Evolutionary conservation across 1,140 invertebrate species (phyloP), one percentile per base, ranked within the genome.

Genomic region (Drosophila cardini): DNA sequence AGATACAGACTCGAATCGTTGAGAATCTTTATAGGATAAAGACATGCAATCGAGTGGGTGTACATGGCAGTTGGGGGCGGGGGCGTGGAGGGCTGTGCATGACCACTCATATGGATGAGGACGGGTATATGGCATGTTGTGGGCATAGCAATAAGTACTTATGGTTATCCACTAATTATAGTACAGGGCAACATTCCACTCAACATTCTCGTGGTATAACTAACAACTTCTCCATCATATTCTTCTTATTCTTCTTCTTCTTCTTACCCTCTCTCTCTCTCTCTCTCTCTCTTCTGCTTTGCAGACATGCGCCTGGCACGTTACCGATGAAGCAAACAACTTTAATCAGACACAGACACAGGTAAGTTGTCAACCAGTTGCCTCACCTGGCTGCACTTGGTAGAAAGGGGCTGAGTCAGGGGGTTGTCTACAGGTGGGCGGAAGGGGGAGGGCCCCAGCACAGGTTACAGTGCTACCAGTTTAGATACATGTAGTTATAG

Each of bases 311-410:
- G 83, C 79, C 72, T 62, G 84, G 84, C 84, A 87, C 83, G 80
- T 89, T 84, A 80, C 84, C 84, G 80, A 87, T 87, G 83, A 87
- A 83, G 84, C 83, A 83, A 77, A 65, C 76, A 63, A 87, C 83
- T 89, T 87, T 87, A 80, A 83, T 83, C 83, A 79, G 79, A 89
- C 72, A 81, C 84, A 86, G 82, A 77, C 81, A 76, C 83, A 86
- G 84, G 83, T 87, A 76, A 87, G 84, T 89, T 89, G 84, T 77
- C 83, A 87, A 73, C 83, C 43, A 30, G 62, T 45, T 65, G 48
- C 50, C 32, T 45, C 21, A 36, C 34, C 16, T 38, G 52, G 52
- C 13, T 15, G 36, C 32, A 15, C 38, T 13, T 52, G 13, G 11
- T 5, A 7, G 26, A 1, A 0, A 26, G 21, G 21, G 21, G 21